A percentile compares a stretch with the other conserved stretches of the same genome.
These are phyloP conservation scores for Carpatolechia fugitivella DNA, from an alignment of 2,888 invertebrate species.

Conservation along the genomic window DNA sequence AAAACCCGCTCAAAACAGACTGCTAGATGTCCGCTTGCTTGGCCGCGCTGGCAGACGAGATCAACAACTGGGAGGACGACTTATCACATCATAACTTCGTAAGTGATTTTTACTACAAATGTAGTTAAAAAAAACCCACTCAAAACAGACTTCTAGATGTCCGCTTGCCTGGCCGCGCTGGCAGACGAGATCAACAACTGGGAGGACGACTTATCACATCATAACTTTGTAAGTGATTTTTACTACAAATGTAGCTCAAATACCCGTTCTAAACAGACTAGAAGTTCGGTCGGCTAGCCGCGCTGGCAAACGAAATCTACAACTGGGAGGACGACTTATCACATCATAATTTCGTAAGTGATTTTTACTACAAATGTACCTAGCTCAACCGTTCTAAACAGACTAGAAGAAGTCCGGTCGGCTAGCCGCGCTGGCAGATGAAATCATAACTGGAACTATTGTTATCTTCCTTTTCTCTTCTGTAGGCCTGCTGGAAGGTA, in stretches of 20 bases:
- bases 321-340: slow-evolving; percentile 93
- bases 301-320: slow-evolving; percentile 90
- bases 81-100: slow-evolving; percentile 77
- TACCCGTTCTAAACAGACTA: slow-evolving; percentile 36
- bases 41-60: slow-evolving; percentile 89
- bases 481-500: no score
- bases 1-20: slow-evolving; percentile 31
- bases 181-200: slow-evolving; percentile 92
- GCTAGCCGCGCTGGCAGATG: slow-evolving; percentile 89
- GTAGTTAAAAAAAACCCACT: not conserved
- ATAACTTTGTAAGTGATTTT: slow-evolving; percentile 55
- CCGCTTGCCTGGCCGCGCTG: slow-evolving; percentile 86
- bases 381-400: not conserved
- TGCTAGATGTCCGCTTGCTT: slow-evolving; percentile 81
- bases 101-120: slow-evolving; percentile 36
- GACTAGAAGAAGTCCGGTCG: slow-evolving; percentile 80
- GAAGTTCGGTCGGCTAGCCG: slow-evolving; percentile 85
- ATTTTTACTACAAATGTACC: not conserved
- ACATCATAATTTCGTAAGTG: slow-evolving; percentile 72
- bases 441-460: slow-evolving; percentile 95
- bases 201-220: slow-evolving; percentile 90
- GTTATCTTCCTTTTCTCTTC: no score
- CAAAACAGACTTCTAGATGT: slow-evolving; percentile 61
- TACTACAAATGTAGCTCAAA: not conserved
- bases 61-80: slow-evolving; percentile 96